Evolutionary conservation across 2,888 invertebrate genomes (phyloP).

Genomic region (Acrocera orbiculus): DNA sequence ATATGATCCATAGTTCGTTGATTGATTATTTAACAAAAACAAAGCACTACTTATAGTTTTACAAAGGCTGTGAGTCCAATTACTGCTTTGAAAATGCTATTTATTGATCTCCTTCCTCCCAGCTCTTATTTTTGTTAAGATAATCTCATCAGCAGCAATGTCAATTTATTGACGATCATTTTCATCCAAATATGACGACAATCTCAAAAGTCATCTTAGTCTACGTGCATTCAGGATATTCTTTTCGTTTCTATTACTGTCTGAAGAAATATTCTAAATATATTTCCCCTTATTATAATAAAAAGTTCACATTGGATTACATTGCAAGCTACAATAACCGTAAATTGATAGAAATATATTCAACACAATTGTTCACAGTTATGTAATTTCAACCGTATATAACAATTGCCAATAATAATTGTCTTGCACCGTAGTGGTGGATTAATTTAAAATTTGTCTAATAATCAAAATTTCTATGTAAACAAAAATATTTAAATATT

Average conservation of each 20-base stretch:
- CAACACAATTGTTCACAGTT: slow-evolving; percentile 3
- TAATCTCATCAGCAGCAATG: slow-evolving; percentile 2
- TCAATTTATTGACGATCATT: slow-evolving; percentile 1
- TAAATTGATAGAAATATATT: slow-evolving; percentile 3
- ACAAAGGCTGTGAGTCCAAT: slow-evolving; percentile 2
- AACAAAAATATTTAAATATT: no score
- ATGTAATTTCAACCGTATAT: slow-evolving; percentile 1
- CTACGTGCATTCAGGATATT: slow-evolving; percentile 1
- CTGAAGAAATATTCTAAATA: slow-evolving; percentile 1
- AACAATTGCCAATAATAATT: background rate
- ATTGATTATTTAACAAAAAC: no score
- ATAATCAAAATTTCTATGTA: no score
- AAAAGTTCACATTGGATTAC: slow-evolving; percentile 1
- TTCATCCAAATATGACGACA: slow-evolving; percentile 3
- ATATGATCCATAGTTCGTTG: background rate
- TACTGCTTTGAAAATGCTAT: no score
- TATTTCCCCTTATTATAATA: background rate
- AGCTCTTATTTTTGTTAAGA: background rate
- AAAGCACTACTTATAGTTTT: slow-evolving; percentile 1
- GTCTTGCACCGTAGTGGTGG: no score
- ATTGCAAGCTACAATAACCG: slow-evolving; percentile 1
- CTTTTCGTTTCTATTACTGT: slow-evolving; percentile 2
- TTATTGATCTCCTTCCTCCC: background rate
- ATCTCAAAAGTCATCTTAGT: slow-evolving; percentile 2
- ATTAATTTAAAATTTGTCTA: no score